phyloP scores from a whole-genome alignment of 2,113 vertebrate species.

The Sinocyclocheilus maitianheensis region DNA sequence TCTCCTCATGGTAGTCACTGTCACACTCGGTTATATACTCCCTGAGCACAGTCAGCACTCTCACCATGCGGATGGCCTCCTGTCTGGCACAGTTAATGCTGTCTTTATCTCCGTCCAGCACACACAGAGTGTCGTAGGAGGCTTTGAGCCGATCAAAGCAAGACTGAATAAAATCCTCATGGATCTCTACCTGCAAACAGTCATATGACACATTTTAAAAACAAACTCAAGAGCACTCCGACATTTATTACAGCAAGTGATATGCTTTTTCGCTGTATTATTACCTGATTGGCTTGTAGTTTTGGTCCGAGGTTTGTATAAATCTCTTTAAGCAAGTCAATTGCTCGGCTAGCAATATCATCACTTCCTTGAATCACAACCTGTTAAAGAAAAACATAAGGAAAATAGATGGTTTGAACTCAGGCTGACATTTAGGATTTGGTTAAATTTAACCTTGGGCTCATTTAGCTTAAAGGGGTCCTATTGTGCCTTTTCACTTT shows the following conservation, averaged over 20 bases:
- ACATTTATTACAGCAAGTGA: background rate
- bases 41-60: conserved; percentile 94
- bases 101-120: conserved; percentile 98
- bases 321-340: conserved; percentile 98
- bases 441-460: background rate
- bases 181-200: conserved; percentile 90
- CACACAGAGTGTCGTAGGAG: conserved; percentile 96
- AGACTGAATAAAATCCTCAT: conserved; percentile 98
- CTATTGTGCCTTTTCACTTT: too few relatives aligned
- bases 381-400: conserved; percentile 64
- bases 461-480: background rate
- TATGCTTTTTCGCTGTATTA: background rate
- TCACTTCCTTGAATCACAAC: conserved; percentile 99
- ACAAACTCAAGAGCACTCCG: background rate
- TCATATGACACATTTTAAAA: background rate
- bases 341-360: conserved; percentile 95
- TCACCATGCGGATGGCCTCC: conserved; percentile 97
- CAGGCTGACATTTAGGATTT: background rate
- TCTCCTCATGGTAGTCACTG: conserved; percentile 98
- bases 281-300: conserved; percentile 97
- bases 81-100: conserved; percentile 98
- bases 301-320: conserved; percentile 99
- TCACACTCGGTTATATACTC: conserved; percentile 99
- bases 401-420: conserved; percentile 1
- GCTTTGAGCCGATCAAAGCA: conserved; percentile 99